Base-by-base conservation (phyloP, 2,888 invertebrate species). In the Archips crataeganus region DNA sequence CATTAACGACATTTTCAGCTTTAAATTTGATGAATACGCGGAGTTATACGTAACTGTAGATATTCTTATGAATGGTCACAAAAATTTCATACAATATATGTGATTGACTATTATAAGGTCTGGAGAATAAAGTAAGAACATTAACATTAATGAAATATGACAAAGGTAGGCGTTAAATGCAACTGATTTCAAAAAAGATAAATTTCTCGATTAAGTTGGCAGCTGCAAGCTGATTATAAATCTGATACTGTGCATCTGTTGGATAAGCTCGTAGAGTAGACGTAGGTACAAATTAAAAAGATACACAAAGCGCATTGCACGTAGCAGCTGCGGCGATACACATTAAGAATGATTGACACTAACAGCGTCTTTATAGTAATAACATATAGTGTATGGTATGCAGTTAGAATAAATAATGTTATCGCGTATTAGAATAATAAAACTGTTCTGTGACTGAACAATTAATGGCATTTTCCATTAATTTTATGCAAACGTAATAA, bases 171-270 rank as follows among this genome's bases (percentile, higher is more conserved):
- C 5, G 36, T 36, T 36, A 36, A 36, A 36, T 36, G 1, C 36
- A 45, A 45, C 47, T 49, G 59, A 49, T 54, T 65, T 51, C 15
- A 67, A 51, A 70, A 74, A 70, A 70, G 59, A 73, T 49, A 39
- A 51, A 45, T 36, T 64, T 45, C 34, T 64, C 66, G 54, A 73
- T 60, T 70, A 64, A 49, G 68, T 34, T 32, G 45, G 70, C 74
- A 65, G 64, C 69, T 74, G 69, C 34, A 49, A 59, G 34, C 34
- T 61, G 74, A 70, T 61, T 65, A 45, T 65, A 69, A 65, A 74
- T 69, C 74, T 60, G 74, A 74, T 74, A 74, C 51, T 63, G 61
- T 51, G 57, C 74, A 74, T 70, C 70, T 74, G 70, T 70, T 61
- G 60, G 70, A 51, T 74, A 51, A 54, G 23, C 47, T 34, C 36